Evolutionary conservation across 2,113 vertebrate species (phyloP).

Genomic region (Varanus salvator): DNA sequence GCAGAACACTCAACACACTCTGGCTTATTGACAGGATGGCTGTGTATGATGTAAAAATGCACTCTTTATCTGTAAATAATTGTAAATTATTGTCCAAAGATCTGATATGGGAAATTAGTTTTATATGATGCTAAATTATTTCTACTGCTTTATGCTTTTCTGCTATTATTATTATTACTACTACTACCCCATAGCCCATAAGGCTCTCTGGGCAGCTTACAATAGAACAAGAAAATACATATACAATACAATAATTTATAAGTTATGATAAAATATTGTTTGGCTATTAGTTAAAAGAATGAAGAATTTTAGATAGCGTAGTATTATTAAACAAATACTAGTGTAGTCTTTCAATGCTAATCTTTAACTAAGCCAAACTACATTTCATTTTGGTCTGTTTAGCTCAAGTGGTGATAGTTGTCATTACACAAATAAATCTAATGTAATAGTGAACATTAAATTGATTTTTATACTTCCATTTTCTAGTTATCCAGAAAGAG

Average conservation of each 20-base stretch:
- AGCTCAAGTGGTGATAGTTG: not conserved
- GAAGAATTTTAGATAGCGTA: constrained; percentile 12
- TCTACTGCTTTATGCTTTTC: constrained; percentile 19
- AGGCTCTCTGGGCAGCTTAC: no score
- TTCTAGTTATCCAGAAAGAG: constrained; percentile 92
- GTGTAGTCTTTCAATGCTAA: not conserved
- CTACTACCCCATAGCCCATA: no score
- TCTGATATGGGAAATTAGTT: not conserved
- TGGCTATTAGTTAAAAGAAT: not conserved
- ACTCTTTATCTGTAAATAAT: not conserved
- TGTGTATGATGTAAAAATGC: no score
- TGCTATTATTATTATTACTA: not conserved
- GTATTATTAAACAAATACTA: not conserved
- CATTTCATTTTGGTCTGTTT: constrained; percentile 26
- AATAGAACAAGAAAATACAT: no score
- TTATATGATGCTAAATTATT: not conserved
- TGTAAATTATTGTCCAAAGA: not conserved
- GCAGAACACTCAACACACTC: no score
- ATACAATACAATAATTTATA: no score
- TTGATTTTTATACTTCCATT: constrained; percentile 11
- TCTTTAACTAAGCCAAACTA: not conserved
- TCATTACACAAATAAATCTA: not conserved
- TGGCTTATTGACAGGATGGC: no score
- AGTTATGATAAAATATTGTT: not conserved
- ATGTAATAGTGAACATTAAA: not conserved